phyloP scores from a whole-genome alignment of 2,888 invertebrate genomes.

The Andrena flavipes region DNA sequence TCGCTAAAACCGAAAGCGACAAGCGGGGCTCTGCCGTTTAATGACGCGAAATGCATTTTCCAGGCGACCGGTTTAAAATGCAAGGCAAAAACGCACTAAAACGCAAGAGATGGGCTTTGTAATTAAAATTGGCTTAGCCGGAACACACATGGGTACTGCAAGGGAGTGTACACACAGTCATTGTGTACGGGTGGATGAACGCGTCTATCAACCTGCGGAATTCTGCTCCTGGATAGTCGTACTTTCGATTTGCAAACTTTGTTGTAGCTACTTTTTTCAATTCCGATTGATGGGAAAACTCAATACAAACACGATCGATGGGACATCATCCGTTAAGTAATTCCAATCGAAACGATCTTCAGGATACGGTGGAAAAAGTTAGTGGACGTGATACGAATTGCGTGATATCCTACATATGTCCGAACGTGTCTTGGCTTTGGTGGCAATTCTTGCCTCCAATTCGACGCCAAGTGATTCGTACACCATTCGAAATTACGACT shows the following conservation, averaged over 20 bases:
- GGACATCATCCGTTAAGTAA: neutral
- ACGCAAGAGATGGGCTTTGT: slow-evolving; percentile 46
- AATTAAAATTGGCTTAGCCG: slow-evolving; percentile 63
- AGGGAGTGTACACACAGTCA: neutral
- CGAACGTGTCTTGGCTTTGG: neutral
- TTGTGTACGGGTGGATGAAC: neutral
- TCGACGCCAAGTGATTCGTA: neutral
- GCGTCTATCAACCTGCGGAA: neutral
- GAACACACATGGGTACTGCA: slow-evolving; percentile 21
- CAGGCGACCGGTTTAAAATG: slow-evolving; percentile 57
- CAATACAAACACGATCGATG: neutral
- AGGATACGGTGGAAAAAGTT: no score
- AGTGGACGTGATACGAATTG: no score
- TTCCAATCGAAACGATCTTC: no score
- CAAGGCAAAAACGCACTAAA: slow-evolving; percentile 58
- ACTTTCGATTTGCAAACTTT: slow-evolving; percentile 33
- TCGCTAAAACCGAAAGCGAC: slow-evolving; percentile 64
- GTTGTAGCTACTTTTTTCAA: slow-evolving; percentile 15
- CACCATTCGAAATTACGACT: slow-evolving; percentile 6
- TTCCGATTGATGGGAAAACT: neutral
- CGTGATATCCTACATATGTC: neutral
- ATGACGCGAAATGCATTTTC: slow-evolving; percentile 64
- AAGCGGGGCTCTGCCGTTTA: slow-evolving; percentile 54
- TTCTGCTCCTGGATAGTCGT: slow-evolving; percentile 16
- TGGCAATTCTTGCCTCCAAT: neutral